Percentiles rank a stretch among this genome's conserved stretches.
Conservation (phyloP, 2,113 vertebrate species). For the Okapia johnstoni region DNA sequence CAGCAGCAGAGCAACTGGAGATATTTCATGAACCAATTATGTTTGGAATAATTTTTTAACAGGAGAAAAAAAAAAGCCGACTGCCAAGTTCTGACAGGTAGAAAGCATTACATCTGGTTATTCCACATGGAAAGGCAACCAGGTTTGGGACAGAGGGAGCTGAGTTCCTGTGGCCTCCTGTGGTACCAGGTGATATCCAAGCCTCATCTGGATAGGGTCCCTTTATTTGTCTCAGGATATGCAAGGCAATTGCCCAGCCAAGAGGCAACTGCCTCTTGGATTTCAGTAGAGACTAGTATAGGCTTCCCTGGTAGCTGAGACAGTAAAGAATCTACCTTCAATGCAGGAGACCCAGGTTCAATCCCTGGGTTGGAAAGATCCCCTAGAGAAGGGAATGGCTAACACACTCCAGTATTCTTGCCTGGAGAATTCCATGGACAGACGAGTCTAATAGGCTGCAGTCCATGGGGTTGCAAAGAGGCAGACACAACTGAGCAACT, state of each 20-base stretch:
- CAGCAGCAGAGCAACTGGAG: constrained; percentile 4
- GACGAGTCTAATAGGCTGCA: not conserved
- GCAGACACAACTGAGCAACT: not conserved
- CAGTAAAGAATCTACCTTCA: not conserved
- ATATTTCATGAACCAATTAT: constrained; percentile 59
- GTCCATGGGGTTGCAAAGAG: not conserved
- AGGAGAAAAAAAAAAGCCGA: constrained; percentile 5
- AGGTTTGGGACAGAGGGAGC: not conserved
- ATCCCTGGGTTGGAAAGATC: not conserved
- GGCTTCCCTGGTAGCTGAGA: not conserved
- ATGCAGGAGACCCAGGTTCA: not conserved
- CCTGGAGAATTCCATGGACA: not conserved
- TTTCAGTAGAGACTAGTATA: not conserved
- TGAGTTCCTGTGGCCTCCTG: not conserved
- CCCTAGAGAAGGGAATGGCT: not conserved
- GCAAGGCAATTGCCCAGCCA: not conserved
- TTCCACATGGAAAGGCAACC: constrained; percentile 14
- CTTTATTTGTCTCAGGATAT: not conserved
- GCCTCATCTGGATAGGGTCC: not conserved
- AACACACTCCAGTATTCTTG: not conserved
- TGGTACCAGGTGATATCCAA: not conserved
- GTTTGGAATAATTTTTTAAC: constrained; percentile 66
- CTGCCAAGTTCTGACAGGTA: constrained; percentile 38
- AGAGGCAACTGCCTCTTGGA: not conserved
- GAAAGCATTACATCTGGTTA: not conserved